Conservation (phyloP, 2,888 invertebrate genomes). For the Cheilosia soror region DNA sequence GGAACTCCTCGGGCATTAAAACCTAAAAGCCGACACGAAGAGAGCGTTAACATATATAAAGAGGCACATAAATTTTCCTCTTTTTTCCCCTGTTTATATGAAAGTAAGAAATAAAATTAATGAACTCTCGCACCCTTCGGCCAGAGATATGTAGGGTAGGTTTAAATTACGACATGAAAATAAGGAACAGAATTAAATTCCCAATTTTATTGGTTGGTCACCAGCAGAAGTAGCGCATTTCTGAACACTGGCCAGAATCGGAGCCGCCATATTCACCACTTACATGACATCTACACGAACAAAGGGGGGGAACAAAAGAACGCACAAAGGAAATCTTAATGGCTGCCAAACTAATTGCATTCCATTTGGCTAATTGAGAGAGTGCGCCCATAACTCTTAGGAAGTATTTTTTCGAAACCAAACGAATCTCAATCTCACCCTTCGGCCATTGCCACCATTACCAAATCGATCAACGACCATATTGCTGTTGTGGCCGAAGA, state of each 20-base stretch:
- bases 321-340: slow-evolving; percentile 66
- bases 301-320: not conserved
- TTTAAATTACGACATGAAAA: slow-evolving; percentile 46
- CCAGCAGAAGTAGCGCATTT: slow-evolving; percentile 35
- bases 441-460: slow-evolving; percentile 68
- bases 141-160: slow-evolving; percentile 39
- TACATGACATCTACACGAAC: slow-evolving; percentile 51
- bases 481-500: slow-evolving; percentile 18
- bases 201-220: slow-evolving; percentile 64
- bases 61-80: slow-evolving; percentile 54
- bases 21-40: slow-evolving; percentile 52
- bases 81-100: not conserved
- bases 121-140: slow-evolving; percentile 42
- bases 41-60: slow-evolving; percentile 63
- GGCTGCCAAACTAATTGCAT: slow-evolving; percentile 75
- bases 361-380: slow-evolving; percentile 75
- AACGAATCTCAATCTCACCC: slow-evolving; percentile 63
- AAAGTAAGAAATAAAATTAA: slow-evolving; percentile 44
- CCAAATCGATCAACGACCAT: slow-evolving; percentile 69
- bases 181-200: slow-evolving; percentile 49
- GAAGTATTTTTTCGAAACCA: slow-evolving; percentile 8
- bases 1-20: slow-evolving; percentile 31
- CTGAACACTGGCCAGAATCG: slow-evolving; percentile 26
- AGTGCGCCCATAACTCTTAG: slow-evolving; percentile 70
- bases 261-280: slow-evolving; percentile 46